Conservation (phyloP, 2,797 vertebrate species). For the Morus bassanus region DNA sequence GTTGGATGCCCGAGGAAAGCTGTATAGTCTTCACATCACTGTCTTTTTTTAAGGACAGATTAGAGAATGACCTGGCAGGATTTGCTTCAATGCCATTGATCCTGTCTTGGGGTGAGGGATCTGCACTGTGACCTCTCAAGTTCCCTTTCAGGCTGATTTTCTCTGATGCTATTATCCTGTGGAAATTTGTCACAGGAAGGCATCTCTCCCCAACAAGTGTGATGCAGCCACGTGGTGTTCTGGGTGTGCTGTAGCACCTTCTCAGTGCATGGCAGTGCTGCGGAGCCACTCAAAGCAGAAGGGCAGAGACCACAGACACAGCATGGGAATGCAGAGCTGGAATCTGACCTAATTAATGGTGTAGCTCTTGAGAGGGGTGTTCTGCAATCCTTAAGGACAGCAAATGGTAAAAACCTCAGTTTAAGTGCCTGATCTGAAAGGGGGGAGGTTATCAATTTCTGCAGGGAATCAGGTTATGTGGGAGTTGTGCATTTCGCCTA, state of each 20-base stretch:
- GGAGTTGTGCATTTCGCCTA: background rate
- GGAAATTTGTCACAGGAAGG: background rate
- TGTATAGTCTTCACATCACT: background rate
- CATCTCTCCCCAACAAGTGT: background rate
- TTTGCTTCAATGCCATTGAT: background rate
- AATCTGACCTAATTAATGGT: background rate
- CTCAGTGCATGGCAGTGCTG: accelerated
- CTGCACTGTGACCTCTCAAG: background rate
- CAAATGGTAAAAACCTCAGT: background rate
- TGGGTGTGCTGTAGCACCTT: background rate
- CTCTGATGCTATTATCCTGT: background rate
- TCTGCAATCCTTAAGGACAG: background rate
- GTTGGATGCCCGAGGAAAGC: background rate
- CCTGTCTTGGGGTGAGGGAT: background rate
- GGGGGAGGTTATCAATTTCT: background rate
- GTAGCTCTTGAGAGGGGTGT: background rate
- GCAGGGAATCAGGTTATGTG: background rate
- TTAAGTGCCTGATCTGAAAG: background rate
- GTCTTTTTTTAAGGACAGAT: background rate
- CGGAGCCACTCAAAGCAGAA: background rate
- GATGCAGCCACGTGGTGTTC: background rate
- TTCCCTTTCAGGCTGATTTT: background rate
- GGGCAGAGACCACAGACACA: background rate
- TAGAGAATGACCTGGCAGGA: background rate
- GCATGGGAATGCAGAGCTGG: background rate